Evolutionary conservation across 1,140 invertebrate genomes (phyloP), one percentile per base, ranked within the genome.

Genomic region (Lysiphlebus fabarum): DNA sequence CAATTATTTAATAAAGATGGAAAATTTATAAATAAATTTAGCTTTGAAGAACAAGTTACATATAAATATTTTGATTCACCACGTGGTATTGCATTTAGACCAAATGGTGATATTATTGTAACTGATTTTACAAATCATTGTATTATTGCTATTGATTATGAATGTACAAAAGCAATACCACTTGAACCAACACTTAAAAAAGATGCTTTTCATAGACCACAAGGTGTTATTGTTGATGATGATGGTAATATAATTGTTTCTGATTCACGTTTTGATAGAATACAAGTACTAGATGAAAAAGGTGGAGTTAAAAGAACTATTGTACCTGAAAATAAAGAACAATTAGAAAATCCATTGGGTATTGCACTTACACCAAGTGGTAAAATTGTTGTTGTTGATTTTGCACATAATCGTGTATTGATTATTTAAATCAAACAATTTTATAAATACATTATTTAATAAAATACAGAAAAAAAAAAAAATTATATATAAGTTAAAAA

Each of bases 41-140:
- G 91, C 8, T 91, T 88, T 70, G 92, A 95, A 72, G 85, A 85
- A 40, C 80, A 84, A 11, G 82, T 83, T 37, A 82, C 88, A 71
- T 85, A 87, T 80, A 93, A 91, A 71, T 87, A 91, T 44, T 90
- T 95, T 62, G 93, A 96, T 61, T 94, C 91, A 4, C 96, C 95
- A 0, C 82, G 95, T 48, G 95, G 95, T 7, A 88, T 98, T 4
- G 89, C 89, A 66, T 98, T 95, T 72, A 90, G 87, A 54, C 87
- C 86, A 1, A 84, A 87, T 12, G 93, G 89, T 7, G 85, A 90
- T 61, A 85, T 96, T 14, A 85, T 93, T 38, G 88, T 94, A 7
- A 94, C 93, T 0, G 95, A 98, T 75, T 98, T 98, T 78, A 96
- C 98, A 74, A 95, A 95, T 74, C 94, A 98, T 77, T 86, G 90